phyloP scores from a whole-genome alignment of 2,113 vertebrate species.

The Oceanites oceanicus region DNA sequence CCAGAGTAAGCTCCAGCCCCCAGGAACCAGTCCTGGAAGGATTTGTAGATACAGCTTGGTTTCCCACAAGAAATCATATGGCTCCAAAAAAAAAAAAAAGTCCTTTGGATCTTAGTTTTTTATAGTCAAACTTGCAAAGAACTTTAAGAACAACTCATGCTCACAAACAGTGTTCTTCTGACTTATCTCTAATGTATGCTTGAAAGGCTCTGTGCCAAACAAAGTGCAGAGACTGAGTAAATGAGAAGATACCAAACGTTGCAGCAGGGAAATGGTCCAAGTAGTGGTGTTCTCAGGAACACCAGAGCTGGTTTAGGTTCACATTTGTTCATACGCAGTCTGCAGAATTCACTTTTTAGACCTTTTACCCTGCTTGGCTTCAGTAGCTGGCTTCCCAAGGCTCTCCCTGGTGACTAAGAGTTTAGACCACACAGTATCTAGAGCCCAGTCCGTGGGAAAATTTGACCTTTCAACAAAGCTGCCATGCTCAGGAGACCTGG shows the following conservation, averaged over 20 bases:
- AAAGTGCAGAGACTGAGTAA: conserved; percentile 29
- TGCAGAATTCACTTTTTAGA: background rate
- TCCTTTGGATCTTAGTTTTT: background rate
- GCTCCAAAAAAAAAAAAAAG: background rate
- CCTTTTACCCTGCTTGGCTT: background rate
- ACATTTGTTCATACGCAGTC: background rate
- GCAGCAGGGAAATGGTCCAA: background rate
- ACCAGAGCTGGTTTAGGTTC: background rate
- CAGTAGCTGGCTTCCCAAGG: background rate
- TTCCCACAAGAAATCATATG: background rate
- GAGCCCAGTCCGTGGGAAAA: background rate
- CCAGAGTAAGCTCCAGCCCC: background rate
- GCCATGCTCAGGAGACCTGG: background rate
- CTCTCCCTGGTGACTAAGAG: background rate
- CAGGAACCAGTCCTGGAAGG: background rate
- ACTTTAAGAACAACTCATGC: background rate
- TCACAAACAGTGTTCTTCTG: background rate
- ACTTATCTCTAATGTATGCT: conserved; percentile 19
- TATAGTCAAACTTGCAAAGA: background rate
- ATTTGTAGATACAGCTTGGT: background rate
- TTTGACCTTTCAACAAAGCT: background rate
- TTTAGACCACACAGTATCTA: background rate
- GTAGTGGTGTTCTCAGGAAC: background rate
- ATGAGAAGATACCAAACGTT: conserved; percentile 1
- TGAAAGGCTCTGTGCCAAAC: conserved; percentile 4